Evolutionary conservation across 2,888 invertebrate genomes (phyloP), one percentile per base, ranked within the genome.

Genomic region (Rotaria magnacalcarata): DNA sequence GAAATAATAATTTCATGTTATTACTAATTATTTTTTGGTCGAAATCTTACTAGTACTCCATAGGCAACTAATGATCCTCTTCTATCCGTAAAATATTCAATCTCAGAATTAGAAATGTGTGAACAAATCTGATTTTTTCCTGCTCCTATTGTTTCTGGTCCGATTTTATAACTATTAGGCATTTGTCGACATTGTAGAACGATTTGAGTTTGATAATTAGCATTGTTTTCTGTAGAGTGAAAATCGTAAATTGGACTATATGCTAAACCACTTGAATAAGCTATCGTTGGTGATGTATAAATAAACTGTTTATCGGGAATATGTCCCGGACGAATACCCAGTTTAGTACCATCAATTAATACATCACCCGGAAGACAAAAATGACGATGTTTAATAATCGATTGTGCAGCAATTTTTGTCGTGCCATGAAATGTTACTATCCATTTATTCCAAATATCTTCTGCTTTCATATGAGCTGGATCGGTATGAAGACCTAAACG

Each of bases 271-370:
- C 67, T 67, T 27, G 67, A 67, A 34, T 67, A 67, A 34, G 67
- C 67, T 21, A 67, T 67, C 8, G 67, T 67, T 34, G 67, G 67
- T 24, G 67, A 67, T 10, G 67, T 67, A 67, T 67, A 67, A 67
- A 67, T 67, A 34, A 14, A 34, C 27, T 27, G 27, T 34, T 67
- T 8, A 34, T 16, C 19, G 14, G 67, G 67, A 16, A 67, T 67
- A 67, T 67, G 67, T 67, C 67, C 67, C 27, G 67, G 27, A 27
- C 67, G 67, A 67, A 67, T 67, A 67, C 27, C n/a, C 4, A 67
- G 16, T 27, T 14, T 34, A 67, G 67, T 67, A 14, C 67, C 67
- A 34, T 67, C 67, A n/a, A 67, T 67, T 16, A 67, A 67, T 34
- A 10, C 8, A 34, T 67, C 67, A 4, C 67, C 67, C 4, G 67